phyloP scores from a whole-genome alignment of 2,113 vertebrate genomes.

The Manacus vitellinus region DNA sequence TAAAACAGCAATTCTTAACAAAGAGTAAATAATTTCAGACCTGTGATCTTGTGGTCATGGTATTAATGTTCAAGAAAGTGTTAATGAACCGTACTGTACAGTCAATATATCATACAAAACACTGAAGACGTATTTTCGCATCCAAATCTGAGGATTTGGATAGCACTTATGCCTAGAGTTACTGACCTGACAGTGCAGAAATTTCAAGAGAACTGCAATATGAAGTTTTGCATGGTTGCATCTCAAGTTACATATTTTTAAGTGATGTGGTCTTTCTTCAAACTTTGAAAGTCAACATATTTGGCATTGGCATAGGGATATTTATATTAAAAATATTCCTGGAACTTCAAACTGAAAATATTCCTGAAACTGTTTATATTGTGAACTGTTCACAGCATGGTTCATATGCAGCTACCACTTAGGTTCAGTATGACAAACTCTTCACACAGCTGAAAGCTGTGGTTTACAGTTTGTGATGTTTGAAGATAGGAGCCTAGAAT shows the following conservation, averaged over 20 bases:
- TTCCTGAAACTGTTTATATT: neutral
- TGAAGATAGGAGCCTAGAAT: neutral
- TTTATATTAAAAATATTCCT: neutral
- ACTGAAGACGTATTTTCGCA: neutral
- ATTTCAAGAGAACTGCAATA: neutral
- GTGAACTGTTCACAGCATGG: neutral
- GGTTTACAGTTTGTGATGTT: neutral
- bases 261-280: neutral
- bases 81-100: neutral
- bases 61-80: neutral
- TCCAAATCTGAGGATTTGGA: neutral
- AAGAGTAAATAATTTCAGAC: neutral
- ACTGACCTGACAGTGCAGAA: neutral
- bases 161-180: neutral
- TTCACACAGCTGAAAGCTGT: neutral
- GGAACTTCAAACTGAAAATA: neutral
- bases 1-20: neutral
- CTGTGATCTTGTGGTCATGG: neutral
- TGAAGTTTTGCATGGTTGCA: neutral
- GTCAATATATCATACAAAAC: neutral
- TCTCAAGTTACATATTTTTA: neutral
- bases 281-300: neutral
- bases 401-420: neutral
- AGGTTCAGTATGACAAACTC: neutral
- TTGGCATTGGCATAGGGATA: neutral